These are phyloP conservation scores for Cebus imitator DNA, from an alignment of 2,113 vertebrate genomes.

Conservation along the genomic window DNA sequence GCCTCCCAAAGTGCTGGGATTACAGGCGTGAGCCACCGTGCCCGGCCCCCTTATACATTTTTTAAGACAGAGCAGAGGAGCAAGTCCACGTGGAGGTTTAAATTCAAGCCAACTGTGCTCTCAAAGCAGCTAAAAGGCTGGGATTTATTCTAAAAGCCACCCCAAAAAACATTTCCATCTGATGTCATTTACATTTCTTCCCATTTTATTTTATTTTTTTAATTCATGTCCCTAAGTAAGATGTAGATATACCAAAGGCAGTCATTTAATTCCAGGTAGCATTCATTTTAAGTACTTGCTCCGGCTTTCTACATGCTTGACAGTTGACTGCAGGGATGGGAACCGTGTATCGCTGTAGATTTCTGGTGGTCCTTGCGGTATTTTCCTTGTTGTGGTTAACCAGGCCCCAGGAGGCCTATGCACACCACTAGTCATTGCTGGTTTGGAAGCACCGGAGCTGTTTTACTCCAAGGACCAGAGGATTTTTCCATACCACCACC, in stretches of 20 bases:
- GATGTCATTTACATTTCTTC: constrained; percentile 63
- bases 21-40: too few species aligned
- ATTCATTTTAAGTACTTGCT: constrained; percentile 76
- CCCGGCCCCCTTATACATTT: background rate
- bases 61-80: constrained; percentile 1
- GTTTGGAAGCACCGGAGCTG: constrained; percentile 87
- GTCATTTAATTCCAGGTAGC: constrained; percentile 67
- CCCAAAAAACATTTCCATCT: constrained; percentile 40
- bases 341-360: constrained; percentile 96
- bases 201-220: constrained; percentile 57
- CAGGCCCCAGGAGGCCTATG: constrained; percentile 96
- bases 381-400: constrained; percentile 85
- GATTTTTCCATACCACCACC: constrained; percentile 88
- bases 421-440: constrained; percentile 89
- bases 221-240: constrained; percentile 63
- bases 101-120: constrained; percentile 60
- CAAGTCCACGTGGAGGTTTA: constrained; percentile 39
- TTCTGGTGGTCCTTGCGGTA: constrained; percentile 93
- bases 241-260: constrained; percentile 64
- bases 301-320: constrained; percentile 96
- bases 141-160: constrained; percentile 57
- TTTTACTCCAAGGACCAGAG: constrained; percentile 97
- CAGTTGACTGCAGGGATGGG: constrained; percentile 93
- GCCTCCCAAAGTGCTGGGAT: too few species aligned
- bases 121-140: constrained; percentile 27